Percentiles rank a stretch among this genome's conserved stretches.
Evolutionary conservation across 1,140 invertebrate species (phyloP).

Genomic region (Metaphire vulgaris): DNA sequence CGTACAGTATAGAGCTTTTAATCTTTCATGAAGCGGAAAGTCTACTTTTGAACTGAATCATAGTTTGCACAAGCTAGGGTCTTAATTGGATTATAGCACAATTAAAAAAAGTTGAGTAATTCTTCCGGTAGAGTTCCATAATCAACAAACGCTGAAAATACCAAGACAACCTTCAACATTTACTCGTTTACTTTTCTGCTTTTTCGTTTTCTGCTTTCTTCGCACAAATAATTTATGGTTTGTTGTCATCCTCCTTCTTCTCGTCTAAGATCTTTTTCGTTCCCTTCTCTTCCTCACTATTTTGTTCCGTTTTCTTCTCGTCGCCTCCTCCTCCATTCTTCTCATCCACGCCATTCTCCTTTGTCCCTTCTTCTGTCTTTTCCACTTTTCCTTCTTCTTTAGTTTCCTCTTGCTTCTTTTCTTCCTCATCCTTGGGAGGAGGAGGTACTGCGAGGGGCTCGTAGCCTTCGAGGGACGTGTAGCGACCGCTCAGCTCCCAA

Average conservation of each 20-base stretch:
- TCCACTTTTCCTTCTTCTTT: constrained; percentile 23
- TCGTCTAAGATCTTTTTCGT: not conserved
- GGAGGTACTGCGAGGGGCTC: constrained; percentile 35
- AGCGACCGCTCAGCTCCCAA: constrained; percentile 66
- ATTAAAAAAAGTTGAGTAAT: too few species aligned
- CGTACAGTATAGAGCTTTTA: not conserved
- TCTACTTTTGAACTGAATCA: too few species aligned
- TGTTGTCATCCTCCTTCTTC: constrained; percentile 5
- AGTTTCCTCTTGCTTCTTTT: constrained; percentile 19
- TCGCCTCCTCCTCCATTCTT: constrained; percentile 4
- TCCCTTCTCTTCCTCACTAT: constrained; percentile 25
- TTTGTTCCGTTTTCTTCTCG: constrained; percentile 26
- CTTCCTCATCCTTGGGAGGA: constrained; percentile 29
- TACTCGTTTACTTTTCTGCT: not conserved
- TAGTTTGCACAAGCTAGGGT: too few species aligned
- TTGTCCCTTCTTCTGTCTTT: constrained; percentile 22
- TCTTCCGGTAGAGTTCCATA: too few species aligned
- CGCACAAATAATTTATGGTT: constrained; percentile 8
- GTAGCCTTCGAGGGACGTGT: constrained; percentile 37
- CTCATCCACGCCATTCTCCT: constrained; percentile 29
- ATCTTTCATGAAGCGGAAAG: not conserved
- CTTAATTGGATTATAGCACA: too few species aligned
- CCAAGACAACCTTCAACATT: too few species aligned
- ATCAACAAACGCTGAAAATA: too few species aligned
- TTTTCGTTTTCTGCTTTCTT: constrained; percentile 5